Evolutionary conservation across 2,797 vertebrate species (phyloP).

Genomic region (Rhinichthys osculus): DNA sequence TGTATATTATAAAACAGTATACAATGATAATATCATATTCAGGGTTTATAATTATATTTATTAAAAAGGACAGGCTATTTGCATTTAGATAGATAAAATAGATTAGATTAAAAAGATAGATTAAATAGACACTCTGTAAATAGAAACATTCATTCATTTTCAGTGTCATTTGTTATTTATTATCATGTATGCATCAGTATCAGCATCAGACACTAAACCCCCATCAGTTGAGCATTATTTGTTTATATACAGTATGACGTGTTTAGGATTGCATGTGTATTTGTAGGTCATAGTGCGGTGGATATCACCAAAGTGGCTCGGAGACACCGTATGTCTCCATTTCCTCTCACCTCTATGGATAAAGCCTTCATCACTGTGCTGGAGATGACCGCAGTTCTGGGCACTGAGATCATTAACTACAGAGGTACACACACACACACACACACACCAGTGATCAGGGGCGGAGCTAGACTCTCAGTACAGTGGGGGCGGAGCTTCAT

Average conservation of each 20-base stretch:
- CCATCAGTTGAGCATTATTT: neutral
- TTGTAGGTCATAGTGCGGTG: constrained; percentile 92
- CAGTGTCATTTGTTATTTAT: neutral
- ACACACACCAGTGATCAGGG: neutral
- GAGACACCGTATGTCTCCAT: constrained; percentile 96
- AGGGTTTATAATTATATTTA: neutral
- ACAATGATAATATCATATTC: neutral
- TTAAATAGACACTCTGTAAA: neutral
- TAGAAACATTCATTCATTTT: neutral
- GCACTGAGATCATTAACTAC: constrained; percentile 97
- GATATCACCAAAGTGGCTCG: constrained; percentile 98
- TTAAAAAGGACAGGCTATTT: neutral
- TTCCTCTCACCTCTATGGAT: constrained; percentile 97
- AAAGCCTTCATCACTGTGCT: constrained; percentile 98
- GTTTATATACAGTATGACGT: neutral
- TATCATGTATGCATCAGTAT: neutral
- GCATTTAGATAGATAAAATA: neutral
- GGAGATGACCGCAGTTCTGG: constrained; percentile 97
- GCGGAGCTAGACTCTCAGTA: too few relatives aligned
- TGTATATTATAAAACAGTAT: neutral
- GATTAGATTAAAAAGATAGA: neutral
- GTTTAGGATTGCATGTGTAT: constrained; percentile 30
- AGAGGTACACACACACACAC: constrained; percentile 75
- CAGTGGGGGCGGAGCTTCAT: too few relatives aligned
- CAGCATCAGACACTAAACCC: neutral